These are phyloP conservation scores for Glyphotaelius pellucidus DNA, from an alignment of 2,888 invertebrate species.

Conservation along the genomic window DNA sequence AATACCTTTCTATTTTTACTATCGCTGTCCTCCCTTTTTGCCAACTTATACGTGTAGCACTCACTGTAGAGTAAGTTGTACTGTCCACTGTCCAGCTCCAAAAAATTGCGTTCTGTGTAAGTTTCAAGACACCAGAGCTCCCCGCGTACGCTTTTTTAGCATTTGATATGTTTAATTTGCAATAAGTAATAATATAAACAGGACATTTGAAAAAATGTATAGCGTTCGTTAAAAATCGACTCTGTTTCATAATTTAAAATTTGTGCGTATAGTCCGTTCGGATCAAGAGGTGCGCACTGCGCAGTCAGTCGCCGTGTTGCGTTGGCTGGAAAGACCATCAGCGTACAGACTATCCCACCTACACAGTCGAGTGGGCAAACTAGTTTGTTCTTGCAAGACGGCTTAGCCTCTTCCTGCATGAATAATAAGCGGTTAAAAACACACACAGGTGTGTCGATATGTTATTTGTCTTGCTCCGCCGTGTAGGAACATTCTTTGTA, in stretches of 20 bases:
- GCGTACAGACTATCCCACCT: background rate
- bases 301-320: background rate
- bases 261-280: background rate
- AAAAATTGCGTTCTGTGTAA: too few relatives aligned
- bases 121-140: too few relatives aligned
- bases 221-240: too few relatives aligned
- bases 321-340: background rate
- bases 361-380: slow-evolving; percentile 57
- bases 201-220: background rate
- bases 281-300: background rate
- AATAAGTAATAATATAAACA: background rate
- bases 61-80: too few relatives aligned
- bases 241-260: background rate
- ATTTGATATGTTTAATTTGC: background rate
- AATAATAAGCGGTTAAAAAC: slow-evolving; percentile 18
- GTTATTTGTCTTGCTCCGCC: background rate
- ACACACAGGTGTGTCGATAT: slow-evolving; percentile 23
- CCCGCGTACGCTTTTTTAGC: too few relatives aligned
- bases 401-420: slow-evolving; percentile 19
- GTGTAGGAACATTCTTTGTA: background rate
- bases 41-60: too few relatives aligned
- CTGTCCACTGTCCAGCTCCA: too few relatives aligned
- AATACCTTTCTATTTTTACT: too few relatives aligned
- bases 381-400: slow-evolving; percentile 57
- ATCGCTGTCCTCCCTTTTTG: too few relatives aligned